Evolutionary conservation across 1,140 invertebrate genomes (phyloP).

Genomic region (Spodoptera frugiperda): DNA sequence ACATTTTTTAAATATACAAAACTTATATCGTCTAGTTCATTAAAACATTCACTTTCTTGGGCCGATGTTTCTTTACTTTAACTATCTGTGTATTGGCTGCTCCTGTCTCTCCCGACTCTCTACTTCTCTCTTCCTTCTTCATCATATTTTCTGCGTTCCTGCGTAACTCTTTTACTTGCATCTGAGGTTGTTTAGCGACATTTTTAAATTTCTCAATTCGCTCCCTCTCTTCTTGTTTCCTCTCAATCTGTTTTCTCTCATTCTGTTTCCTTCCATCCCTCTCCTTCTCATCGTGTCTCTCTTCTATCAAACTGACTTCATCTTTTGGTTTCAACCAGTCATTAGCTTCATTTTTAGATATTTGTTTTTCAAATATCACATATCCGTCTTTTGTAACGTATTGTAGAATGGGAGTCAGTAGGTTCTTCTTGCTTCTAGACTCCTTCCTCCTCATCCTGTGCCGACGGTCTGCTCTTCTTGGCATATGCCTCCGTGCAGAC

Average conservation of each 20-base stretch:
- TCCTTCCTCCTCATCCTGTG: constrained; percentile 50
- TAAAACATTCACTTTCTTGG: too few relatives aligned
- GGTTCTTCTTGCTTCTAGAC: constrained; percentile 53
- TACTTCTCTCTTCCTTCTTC: too few relatives aligned
- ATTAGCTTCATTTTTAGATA: constrained; percentile 75
- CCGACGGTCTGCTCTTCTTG: constrained; percentile 51
- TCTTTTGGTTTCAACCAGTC: constrained; percentile 68
- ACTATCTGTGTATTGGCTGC: too few relatives aligned
- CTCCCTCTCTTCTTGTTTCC: background rate
- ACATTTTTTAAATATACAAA: too few relatives aligned
- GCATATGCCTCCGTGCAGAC: constrained; percentile 38
- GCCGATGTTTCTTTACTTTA: too few relatives aligned
- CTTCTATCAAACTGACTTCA: constrained; percentile 49
- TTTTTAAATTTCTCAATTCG: too few relatives aligned
- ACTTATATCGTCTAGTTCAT: too few relatives aligned
- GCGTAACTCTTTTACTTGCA: too few relatives aligned
- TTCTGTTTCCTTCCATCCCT: background rate
- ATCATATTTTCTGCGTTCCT: too few relatives aligned
- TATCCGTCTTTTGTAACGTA: constrained; percentile 80
- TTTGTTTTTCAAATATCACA: constrained; percentile 79
- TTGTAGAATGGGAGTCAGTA: constrained; percentile 72
- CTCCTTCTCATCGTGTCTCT: constrained; percentile 21
- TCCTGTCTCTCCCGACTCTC: too few relatives aligned
- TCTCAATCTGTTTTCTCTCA: constrained; percentile 8
- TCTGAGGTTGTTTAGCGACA: too few relatives aligned